These are phyloP conservation scores for Thereva nobilitata DNA, from an alignment of 2,888 invertebrate genomes.

Conservation along the genomic window DNA sequence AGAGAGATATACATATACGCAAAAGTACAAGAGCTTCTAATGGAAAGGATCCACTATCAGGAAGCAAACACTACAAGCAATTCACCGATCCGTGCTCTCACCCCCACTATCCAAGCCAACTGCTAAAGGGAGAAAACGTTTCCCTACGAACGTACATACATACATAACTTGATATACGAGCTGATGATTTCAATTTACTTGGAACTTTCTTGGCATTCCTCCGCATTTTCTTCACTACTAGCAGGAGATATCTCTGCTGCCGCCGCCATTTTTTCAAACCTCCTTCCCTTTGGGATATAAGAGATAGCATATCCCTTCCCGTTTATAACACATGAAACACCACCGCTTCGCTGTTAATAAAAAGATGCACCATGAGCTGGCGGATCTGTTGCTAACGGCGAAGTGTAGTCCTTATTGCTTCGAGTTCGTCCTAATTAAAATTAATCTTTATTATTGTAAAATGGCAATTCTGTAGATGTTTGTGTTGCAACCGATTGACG, in stretches of 20 bases:
- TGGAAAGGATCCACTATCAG: no score
- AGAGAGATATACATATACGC: no score
- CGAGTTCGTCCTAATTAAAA: no score
- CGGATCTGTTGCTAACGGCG: no score
- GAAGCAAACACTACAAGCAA: no score
- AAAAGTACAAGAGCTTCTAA: no score
- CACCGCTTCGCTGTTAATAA: slow-evolving; percentile 35
- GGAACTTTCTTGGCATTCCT: slow-evolving; percentile 30
- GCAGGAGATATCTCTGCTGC: slow-evolving; percentile 27
- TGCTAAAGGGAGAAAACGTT: slow-evolving; percentile 13
- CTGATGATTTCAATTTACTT: slow-evolving; percentile 38
- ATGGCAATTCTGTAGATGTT: no score
- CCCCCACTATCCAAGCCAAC: neutral
- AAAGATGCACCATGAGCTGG: slow-evolving; percentile 8
- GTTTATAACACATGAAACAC: slow-evolving; percentile 32
- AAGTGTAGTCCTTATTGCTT: no score
- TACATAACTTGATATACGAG: slow-evolving; percentile 36
- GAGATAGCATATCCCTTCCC: slow-evolving; percentile 28
- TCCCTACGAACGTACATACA: slow-evolving; percentile 3
- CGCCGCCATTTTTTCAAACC: slow-evolving; percentile 17
- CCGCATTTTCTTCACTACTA: slow-evolving; percentile 14
- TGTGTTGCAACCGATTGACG: no score
- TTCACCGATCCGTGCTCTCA: no score
- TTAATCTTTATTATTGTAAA: no score
- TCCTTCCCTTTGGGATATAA: slow-evolving; percentile 32